These are phyloP conservation scores for Epizoanthus ramosus DNA, from an alignment of 92 coral and sea anemone genomes.

Conservation along the genomic window DNA sequence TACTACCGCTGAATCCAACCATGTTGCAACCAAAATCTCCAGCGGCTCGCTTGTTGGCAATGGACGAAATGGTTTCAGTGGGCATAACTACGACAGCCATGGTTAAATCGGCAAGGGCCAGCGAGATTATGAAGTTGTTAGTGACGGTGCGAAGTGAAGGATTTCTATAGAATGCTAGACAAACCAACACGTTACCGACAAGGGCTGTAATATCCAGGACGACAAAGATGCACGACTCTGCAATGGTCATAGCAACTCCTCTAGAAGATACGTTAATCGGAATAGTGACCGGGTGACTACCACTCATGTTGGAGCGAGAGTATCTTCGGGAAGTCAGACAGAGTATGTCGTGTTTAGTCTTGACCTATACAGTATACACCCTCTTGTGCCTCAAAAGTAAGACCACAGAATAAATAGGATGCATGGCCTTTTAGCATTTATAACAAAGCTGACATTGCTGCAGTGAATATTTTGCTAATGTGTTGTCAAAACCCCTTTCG, in stretches of 20 bases:
- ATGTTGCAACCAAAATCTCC: not conserved
- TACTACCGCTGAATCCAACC: not conserved
- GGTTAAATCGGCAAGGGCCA: constrained; percentile 6
- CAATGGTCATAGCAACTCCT: not conserved
- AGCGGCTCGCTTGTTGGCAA: constrained; percentile 3
- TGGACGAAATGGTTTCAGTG: not conserved
- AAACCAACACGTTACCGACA: not conserved
- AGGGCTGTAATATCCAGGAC: not conserved
- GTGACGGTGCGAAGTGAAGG: not conserved
- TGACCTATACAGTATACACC: too few relatives aligned
- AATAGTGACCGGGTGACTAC: not conserved
- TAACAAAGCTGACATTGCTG: too few relatives aligned
- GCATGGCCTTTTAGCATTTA: too few relatives aligned
- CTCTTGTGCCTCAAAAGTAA: too few relatives aligned
- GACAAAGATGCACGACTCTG: not conserved
- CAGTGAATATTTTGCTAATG: too few relatives aligned
- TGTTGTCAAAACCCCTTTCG: too few relatives aligned
- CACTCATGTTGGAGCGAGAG: not conserved
- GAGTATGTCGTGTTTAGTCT: too few relatives aligned
- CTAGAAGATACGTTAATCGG: not conserved
- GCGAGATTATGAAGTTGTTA: not conserved
- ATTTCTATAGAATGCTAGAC: not conserved
- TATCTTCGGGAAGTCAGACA: not conserved
- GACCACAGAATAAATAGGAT: too few relatives aligned
- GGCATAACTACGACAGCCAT: constrained; percentile 11